Evolutionary conservation across 2,888 invertebrate species (phyloP), one percentile per base, ranked within the genome.

Genomic region (Erpobdella octoculata): DNA sequence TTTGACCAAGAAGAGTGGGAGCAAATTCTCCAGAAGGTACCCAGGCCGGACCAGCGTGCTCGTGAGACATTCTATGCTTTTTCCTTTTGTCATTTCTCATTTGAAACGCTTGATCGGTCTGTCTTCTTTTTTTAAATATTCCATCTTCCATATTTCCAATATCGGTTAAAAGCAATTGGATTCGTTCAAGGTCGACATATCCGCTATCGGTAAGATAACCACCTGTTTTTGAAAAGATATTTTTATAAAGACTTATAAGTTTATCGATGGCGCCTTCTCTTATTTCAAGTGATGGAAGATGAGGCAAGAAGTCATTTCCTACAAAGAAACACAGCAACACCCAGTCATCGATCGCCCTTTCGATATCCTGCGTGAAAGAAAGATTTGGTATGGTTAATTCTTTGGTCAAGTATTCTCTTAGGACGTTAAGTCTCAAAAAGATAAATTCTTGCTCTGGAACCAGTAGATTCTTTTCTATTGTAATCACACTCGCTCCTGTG

Each of bases 261-360:
- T 95, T 86, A 83, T 98, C 97, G 65, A 98, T 95, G 0, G 98
- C 96, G 0, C 91, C 91, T 85, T 97, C 96, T 65, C 95, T 87
- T 80, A 99, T 98, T 87, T 98, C 97, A 77, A 98, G 85, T 69
- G 95, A 95, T 4, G 98, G 98, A 76, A 98, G 86, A 86, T 99
- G 98, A 0, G 98, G 98, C 78, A 98, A 84, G 82, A 98, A 98
- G 85, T 98, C 98, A 81, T 98, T 98, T 66, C 98, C 98, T 70
- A 97, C 96, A 84, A 98, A 98, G 86, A 99, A 98, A 82, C 98
- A 98, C 93, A 98, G 95, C 78, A 88, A 87, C n/a, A 88, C 97
- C 97, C 97, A 99, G 85, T 99, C 98, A 81, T 98, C 98, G 21
- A 99, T 83, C 0, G 90, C 93, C 71, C 97, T 79, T 82, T 98